These are phyloP conservation scores for Cynodonichthys magdalenae DNA, from an alignment of 2,797 vertebrate genomes.

Conservation along the genomic window DNA sequence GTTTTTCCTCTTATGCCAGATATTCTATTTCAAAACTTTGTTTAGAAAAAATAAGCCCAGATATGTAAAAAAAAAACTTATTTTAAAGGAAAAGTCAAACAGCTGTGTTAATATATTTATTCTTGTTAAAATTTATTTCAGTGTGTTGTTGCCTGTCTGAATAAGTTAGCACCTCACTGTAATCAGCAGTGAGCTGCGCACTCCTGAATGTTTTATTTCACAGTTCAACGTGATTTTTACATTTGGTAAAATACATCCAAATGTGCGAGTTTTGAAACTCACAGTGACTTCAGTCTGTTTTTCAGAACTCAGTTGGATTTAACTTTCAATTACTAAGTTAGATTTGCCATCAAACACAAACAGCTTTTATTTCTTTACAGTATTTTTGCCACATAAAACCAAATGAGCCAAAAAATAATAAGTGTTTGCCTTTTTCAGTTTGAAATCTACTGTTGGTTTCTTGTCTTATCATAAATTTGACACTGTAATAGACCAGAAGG, in stretches of 20 bases:
- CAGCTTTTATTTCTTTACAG: background rate
- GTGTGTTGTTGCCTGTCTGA: background rate
- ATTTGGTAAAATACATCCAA: too few species aligned
- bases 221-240: too few species aligned
- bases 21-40: background rate
- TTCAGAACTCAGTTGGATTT: too few species aligned
- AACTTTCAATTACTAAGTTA: background rate
- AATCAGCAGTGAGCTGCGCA: too few species aligned
- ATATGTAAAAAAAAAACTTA: too few species aligned
- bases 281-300: too few species aligned
- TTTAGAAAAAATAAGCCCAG: too few species aligned
- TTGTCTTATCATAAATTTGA: background rate
- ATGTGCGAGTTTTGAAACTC: too few species aligned
- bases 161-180: background rate
- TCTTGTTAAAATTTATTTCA: background rate
- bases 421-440: too few species aligned
- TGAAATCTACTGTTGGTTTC: background rate
- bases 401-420: background rate
- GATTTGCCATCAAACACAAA: background rate
- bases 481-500: background rate
- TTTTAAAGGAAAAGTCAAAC: background rate
- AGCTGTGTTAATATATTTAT: background rate
- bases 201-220: too few species aligned
- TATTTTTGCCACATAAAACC: background rate
- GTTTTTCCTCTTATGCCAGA: background rate